These are phyloP conservation scores for Phylloscopus collybita DNA, from an alignment of 2,797 vertebrate species.

Conservation along the genomic window DNA sequence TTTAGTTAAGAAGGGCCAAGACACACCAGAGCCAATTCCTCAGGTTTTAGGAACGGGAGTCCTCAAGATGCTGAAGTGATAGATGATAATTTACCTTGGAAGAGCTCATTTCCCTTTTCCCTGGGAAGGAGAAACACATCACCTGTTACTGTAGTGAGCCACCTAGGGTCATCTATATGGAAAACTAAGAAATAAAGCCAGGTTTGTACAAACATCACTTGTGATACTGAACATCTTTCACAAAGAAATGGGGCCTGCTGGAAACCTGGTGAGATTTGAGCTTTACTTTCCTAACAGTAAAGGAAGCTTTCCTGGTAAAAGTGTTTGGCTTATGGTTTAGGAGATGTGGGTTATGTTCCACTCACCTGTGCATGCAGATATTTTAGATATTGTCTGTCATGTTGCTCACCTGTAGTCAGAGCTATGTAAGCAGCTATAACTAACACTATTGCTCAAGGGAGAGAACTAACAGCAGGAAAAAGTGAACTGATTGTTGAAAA, in stretches of 20 bases:
- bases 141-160: not conserved
- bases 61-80: not conserved
- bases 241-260: not conserved
- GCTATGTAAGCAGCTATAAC: not conserved
- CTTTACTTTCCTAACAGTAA: not conserved
- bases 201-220: not conserved
- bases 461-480: not conserved
- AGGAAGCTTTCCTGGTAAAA: not conserved
- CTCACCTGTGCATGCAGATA: not conserved
- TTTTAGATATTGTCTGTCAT: not conserved
- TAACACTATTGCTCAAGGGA: not conserved
- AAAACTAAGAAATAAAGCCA: not conserved
- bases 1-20: not conserved
- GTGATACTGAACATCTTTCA: not conserved
- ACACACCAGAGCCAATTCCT: not conserved
- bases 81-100: not conserved
- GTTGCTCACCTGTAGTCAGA: not conserved
- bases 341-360: not conserved
- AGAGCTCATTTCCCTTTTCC: not conserved
- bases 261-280: not conserved
- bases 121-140: not conserved
- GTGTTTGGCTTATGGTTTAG: not conserved
- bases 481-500: not conserved
- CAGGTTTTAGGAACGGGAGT: not conserved
- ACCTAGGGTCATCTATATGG: not conserved